Evolutionary conservation across 2,113 vertebrate species (phyloP).

Genomic region (Callipepla californica): DNA sequence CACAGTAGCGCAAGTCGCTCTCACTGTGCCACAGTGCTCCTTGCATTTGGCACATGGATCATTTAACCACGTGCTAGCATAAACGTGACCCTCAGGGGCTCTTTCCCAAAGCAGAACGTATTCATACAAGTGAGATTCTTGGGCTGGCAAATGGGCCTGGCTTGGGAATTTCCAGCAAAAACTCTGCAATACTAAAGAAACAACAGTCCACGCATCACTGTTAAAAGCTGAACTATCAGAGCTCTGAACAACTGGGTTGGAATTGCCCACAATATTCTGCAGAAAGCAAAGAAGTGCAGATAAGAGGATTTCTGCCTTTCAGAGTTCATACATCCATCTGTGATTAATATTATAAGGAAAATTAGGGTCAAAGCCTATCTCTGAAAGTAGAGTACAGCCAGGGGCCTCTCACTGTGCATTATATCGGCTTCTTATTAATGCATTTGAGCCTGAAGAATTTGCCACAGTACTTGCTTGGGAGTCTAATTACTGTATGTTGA

Average conservation of each 20-base stretch:
- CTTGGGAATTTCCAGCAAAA: background rate
- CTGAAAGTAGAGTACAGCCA: background rate
- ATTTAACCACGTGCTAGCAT: background rate
- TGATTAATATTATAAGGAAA: slow-evolving; percentile 49
- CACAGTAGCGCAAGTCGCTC: background rate
- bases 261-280: background rate
- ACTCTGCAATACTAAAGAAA: background rate
- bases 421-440: background rate
- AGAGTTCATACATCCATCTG: slow-evolving; percentile 45
- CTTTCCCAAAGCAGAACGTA: background rate
- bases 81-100: background rate
- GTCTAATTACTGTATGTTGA: background rate
- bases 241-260: background rate
- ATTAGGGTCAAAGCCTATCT: slow-evolving; percentile 8
- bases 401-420: background rate
- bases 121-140: background rate
- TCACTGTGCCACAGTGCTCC: background rate
- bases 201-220: background rate
- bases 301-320: slow-evolving; percentile 68
- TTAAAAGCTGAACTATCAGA: background rate
- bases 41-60: background rate
- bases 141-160: background rate
- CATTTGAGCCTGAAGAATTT: background rate
- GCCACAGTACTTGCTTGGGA: background rate
- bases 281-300: slow-evolving; percentile 44